Base-by-base conservation (phyloP, 2,888 invertebrate genomes). In the Anaspis maculata region DNA sequence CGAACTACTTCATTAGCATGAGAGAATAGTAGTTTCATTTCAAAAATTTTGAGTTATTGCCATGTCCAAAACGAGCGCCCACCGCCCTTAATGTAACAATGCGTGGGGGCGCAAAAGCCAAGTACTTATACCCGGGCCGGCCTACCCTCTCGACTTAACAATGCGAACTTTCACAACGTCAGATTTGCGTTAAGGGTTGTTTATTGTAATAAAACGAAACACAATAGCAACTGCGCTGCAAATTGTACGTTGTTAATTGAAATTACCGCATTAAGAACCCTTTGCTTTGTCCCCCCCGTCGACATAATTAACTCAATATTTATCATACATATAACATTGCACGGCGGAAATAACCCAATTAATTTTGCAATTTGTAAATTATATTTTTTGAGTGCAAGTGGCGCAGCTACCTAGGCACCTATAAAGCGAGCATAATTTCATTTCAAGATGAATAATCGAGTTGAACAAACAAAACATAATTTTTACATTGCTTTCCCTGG, bases 251-350 rank as follows among this genome's bases (percentile, higher is more conserved):
- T 45, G 46, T 46, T 51, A 51, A 51, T 51, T 51, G 51, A 49
- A 49, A 49, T 51, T 46, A 51, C 45, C 44, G 45, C 43, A 51
- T 51, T 51, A 51, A 49, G 45, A 49, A 46, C 44, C 42, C 45
- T 42, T 41, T 34, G 40, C 46, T 48, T 42, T 51, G 33, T 37
- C 33, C 37, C 12, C 29, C 19, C 5, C 19, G 19, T 13, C 27
- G 38, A 39, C 32, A 32, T 39, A 39, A 39, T 39, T 39, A 39
- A 39, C 32, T 39, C 32, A 35, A 39, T 39, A 39, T 39, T 39
- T 39, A 39, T 39, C 34, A 35, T 19, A n/a, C n/a, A n/a, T 28
- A 31, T 25, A 39, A 28, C 34, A 34, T 39, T 31, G 31, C 27
- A 10, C 11, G 31, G n/a, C n/a, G 15, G 31, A 34, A 34, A 27